Evolutionary conservation across 2,113 vertebrate genomes (phyloP).

Genomic region (Malurus alboscapulatus): DNA sequence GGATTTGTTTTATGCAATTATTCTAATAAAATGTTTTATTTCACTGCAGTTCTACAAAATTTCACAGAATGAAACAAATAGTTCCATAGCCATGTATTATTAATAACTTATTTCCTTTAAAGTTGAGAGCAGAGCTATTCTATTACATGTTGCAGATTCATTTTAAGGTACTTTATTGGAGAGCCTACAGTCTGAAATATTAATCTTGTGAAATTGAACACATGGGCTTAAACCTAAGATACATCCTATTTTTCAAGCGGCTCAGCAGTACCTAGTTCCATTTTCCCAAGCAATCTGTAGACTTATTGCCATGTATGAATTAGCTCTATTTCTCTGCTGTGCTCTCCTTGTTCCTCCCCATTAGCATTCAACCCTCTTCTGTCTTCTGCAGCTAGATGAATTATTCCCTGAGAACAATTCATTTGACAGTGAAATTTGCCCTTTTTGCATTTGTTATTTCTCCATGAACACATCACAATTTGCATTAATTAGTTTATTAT

Average conservation of each 20-base stretch:
- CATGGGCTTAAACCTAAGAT: neutral
- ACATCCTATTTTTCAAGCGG: neutral
- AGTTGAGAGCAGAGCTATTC: neutral
- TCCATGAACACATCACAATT: conserved; percentile 37
- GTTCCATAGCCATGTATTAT: neutral
- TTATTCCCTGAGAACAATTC: conserved; percentile 42
- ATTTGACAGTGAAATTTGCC: conserved; percentile 39
- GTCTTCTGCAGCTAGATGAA: conserved; percentile 25
- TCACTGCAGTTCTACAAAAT: neutral
- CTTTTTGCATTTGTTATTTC: conserved; percentile 49
- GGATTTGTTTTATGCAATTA: neutral
- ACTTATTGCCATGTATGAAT: neutral
- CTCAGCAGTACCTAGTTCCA: neutral
- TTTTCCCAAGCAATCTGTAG: neutral
- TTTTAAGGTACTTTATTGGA: neutral
- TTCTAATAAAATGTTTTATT: neutral
- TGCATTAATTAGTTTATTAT: conserved; percentile 63
- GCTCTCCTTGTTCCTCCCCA: neutral
- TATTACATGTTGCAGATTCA: neutral
- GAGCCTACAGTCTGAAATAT: neutral
- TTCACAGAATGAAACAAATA: neutral
- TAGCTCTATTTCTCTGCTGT: neutral
- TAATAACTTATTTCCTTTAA: conserved; percentile 12
- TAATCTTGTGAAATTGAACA: neutral
- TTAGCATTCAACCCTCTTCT: conserved; percentile 20